Conservation (phyloP, 2,797 vertebrate species). For the Lepilemur septentrionalis region DNA sequence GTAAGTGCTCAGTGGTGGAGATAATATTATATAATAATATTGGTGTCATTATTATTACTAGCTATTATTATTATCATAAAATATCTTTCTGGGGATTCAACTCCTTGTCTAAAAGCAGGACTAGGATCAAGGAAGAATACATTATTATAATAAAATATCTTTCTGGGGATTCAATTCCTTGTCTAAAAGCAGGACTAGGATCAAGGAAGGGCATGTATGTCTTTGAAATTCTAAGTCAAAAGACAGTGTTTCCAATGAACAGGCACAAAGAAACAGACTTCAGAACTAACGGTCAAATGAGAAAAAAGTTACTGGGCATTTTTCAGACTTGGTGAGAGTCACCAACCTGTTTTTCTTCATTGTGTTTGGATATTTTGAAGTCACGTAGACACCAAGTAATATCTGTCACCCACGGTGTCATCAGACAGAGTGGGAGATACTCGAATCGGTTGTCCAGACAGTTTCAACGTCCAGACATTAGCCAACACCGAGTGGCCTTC, state of each 20-base stretch:
- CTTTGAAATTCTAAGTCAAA: conserved; percentile 3
- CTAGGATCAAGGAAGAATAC: neutral
- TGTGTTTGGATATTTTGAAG: neutral
- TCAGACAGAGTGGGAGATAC: accelerated
- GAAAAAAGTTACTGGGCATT: neutral
- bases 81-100: neutral
- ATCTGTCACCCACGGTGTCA: accelerated
- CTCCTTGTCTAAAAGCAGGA: neutral
- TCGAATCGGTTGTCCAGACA: neutral
- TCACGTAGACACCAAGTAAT: neutral
- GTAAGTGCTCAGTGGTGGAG: neutral
- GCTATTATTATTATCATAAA: neutral
- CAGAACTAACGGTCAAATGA: neutral
- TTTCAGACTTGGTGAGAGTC: neutral
- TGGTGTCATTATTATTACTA: neutral
- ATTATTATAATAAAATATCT: neutral
- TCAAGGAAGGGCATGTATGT: neutral
- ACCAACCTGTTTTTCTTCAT: neutral
- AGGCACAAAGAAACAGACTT: neutral
- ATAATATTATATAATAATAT: neutral
- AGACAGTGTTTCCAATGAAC: neutral
- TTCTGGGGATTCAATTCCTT: neutral
- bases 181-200: neutral
- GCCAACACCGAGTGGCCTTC: neutral
- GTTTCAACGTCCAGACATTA: neutral